Base-by-base conservation (phyloP, 2,888 invertebrate genomes). In the Halictus quadricinctus region DNA sequence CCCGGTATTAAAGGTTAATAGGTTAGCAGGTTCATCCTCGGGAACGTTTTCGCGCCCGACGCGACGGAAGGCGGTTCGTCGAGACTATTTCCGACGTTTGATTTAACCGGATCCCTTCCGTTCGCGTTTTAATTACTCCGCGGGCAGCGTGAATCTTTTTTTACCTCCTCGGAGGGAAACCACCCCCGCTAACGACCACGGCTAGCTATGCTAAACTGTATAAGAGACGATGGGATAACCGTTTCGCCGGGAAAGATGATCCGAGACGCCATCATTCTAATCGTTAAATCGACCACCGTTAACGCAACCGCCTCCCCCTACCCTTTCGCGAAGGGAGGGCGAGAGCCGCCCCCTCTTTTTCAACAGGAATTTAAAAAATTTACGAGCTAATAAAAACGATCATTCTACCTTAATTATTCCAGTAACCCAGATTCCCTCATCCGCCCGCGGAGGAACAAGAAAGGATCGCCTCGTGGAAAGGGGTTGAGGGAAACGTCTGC, bases 341-440 rank as follows among this genome's bases (percentile, higher is more conserved):
- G 48, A 54, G 15, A 18, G 18, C 29, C 36, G 29, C n/a, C 43
- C 46, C 21, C 10, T 18, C n/a, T 69, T 69, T 77, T 78, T 85
- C 80, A 41, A 41, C 74, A n/a, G 72, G 66, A 75, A 80, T 72
- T 80, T 85, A 77, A 76, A 77, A 84, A 84, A 74, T 83, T 87
- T 84, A 87, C 77, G 87, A 70, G 50, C 78, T 50, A 87, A 81
- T 87, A 87, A 87, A 86, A 80, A 81, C 84, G 81, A 87, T 87
- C 87, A 76, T 87, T 87, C 79, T 64, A 74, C 80, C 87, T 87
- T 87, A 84, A 87, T 87, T 87, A 87, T 87, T 82, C 80, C 69
- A 50, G 50, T 82, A 87, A 84, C 80, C 84, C 60, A 82, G 84
- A 78, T 87, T 84, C 81, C 69, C 72, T 72, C 77, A 72, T 80